A percentile compares a stretch with the other conserved stretches of the same genome.
These are phyloP conservation scores for Eupeodes latifasciatus DNA, from an alignment of 2,888 invertebrate genomes.

Conservation along the genomic window DNA sequence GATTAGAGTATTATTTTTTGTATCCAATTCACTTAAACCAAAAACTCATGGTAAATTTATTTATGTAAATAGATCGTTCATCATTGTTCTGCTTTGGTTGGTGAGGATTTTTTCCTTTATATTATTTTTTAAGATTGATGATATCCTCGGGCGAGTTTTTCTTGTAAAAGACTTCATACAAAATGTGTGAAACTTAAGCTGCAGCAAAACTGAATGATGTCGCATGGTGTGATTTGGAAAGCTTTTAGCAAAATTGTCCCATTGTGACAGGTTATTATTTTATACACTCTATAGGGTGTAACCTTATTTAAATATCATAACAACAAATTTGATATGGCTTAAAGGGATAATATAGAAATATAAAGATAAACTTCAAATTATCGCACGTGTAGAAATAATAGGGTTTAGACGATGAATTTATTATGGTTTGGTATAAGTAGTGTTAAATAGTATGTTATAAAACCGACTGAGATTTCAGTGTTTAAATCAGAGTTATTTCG, in stretches of 20 bases:
- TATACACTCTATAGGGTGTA: background rate
- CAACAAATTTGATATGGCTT: background rate
- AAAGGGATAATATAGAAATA: too few relatives aligned
- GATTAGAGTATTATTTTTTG: constrained; percentile 1
- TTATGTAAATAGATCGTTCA: background rate
- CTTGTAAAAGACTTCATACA: background rate
- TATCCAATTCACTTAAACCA: background rate
- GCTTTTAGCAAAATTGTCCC: constrained; percentile 4
- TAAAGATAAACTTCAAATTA: constrained; percentile 10
- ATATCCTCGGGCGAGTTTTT: background rate
- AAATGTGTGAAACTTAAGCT: background rate
- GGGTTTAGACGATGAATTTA: background rate
- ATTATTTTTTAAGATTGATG: constrained; percentile 22
- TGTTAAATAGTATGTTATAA: constrained; percentile 6
- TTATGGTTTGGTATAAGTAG: background rate
- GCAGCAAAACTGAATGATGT: background rate
- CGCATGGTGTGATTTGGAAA: background rate
- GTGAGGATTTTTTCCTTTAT: background rate
- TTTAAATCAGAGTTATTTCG: background rate
- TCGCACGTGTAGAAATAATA: background rate
- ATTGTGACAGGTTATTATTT: constrained; percentile 11
- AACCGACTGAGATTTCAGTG: background rate
- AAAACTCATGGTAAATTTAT: background rate
- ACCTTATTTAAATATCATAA: background rate
- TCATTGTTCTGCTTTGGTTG: background rate